Percentiles rank a stretch among this genome's conserved stretches.
Evolutionary conservation across 2,888 invertebrate species (phyloP).

Genomic region (Alentia gelatinosa): DNA sequence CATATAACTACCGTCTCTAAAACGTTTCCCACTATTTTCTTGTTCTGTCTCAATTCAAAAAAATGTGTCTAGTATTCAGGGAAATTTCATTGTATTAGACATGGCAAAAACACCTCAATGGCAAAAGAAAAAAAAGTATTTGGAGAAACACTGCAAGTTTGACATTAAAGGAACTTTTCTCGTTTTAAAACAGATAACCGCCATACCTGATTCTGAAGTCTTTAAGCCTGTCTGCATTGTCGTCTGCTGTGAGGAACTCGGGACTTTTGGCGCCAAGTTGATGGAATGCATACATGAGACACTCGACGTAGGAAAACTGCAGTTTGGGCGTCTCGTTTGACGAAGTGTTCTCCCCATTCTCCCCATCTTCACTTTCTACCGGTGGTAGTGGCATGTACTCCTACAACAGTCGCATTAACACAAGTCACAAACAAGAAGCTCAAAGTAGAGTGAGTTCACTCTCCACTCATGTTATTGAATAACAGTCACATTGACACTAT

Average conservation of each 20-base stretch:
- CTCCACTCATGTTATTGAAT: no score
- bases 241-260: slow-evolving; percentile 85
- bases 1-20: no score
- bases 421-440: no score
- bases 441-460: no score
- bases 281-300: slow-evolving; percentile 88
- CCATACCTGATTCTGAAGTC: slow-evolving; percentile 86
- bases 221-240: slow-evolving; percentile 88
- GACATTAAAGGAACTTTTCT: background rate
- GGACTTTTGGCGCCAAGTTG: slow-evolving; percentile 90
- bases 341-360: slow-evolving; percentile 83
- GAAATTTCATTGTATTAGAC: no score
- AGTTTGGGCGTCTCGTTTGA: slow-evolving; percentile 87
- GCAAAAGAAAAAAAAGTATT: no score
- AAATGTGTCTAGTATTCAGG: no score
- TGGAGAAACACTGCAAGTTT: background rate
- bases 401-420: no score
- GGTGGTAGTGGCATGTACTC: slow-evolving; percentile 94
- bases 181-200: background rate
- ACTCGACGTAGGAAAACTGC: slow-evolving; percentile 96
- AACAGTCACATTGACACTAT: no score
- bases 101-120: no score
- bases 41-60: no score
- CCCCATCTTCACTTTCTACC: slow-evolving; percentile 85
- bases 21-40: no score